A percentile compares a stretch with the other conserved stretches of the same genome.
Evolutionary conservation across 2,888 invertebrate species (phyloP).

Genomic region (Carterocephalus palaemon): DNA sequence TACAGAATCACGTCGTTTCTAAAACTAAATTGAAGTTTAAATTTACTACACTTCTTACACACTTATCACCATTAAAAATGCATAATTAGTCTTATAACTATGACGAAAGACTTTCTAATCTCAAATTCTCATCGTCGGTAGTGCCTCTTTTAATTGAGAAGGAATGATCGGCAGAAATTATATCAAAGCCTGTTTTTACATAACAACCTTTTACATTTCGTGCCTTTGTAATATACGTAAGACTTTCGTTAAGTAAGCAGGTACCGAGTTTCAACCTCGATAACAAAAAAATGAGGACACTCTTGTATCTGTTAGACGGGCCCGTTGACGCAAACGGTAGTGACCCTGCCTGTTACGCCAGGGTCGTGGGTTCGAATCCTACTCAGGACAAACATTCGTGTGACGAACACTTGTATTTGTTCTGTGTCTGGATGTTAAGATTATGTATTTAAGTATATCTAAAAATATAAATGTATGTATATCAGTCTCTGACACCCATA

Average conservation of each 20-base stretch:
- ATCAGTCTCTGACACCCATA: too few relatives aligned
- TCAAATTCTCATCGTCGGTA: conserved; percentile 43
- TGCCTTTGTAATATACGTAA: conserved; percentile 18
- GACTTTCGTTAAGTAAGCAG: conserved; percentile 2
- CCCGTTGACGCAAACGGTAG: too few relatives aligned
- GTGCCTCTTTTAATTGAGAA: conserved; percentile 49
- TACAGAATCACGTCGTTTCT: conserved; percentile 9
- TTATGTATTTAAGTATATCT: too few relatives aligned
- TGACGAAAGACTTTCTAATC: conserved; percentile 59
- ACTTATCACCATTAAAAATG: neutral
- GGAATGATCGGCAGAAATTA: conserved; percentile 45
- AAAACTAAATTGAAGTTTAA: conserved; percentile 3
- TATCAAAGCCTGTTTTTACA: conserved; percentile 48
- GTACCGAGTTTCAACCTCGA: neutral
- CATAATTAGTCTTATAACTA: conserved; percentile 33
- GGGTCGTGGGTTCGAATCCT: too few relatives aligned
- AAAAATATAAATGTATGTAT: too few relatives aligned
- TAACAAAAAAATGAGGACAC: conserved; percentile 9
- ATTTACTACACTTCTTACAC: neutral
- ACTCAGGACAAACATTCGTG: too few relatives aligned
- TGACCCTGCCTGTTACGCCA: too few relatives aligned
- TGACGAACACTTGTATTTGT: too few relatives aligned
- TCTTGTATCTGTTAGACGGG: too few relatives aligned
- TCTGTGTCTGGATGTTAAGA: too few relatives aligned
- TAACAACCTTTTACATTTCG: conserved; percentile 52